Percentiles rank a stretch among this genome's conserved stretches.
Evolutionary conservation across 1,140 invertebrate species (phyloP).

Genomic region (Eueides isabella): DNA sequence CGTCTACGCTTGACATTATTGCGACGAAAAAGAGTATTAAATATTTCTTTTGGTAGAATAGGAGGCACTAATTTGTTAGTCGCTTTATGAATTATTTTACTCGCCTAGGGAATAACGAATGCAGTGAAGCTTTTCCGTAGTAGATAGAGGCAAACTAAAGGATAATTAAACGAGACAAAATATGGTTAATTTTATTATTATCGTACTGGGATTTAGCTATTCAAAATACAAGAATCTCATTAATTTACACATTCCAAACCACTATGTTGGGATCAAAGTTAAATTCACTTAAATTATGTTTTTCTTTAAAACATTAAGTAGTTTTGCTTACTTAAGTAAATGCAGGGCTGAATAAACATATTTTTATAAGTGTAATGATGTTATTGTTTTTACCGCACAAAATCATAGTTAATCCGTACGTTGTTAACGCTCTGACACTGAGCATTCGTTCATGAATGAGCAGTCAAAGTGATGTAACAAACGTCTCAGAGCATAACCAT

Average conservation of each 20-base stretch:
- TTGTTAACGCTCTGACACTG: conserved; percentile 32
- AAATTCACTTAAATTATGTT: too few species aligned
- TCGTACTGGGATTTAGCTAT: not conserved
- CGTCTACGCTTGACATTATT: conserved; percentile 70
- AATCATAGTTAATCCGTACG: conserved; percentile 20
- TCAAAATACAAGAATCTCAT: too few species aligned
- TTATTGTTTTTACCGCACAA: conserved; percentile 18
- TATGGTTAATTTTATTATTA: not conserved
- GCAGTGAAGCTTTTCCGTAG: not conserved
- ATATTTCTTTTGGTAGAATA: conserved; percentile 40
- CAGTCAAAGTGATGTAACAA: conserved; percentile 49
- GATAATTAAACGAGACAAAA: not conserved
- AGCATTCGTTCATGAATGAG: conserved; percentile 47
- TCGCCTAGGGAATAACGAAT: conserved; percentile 20
- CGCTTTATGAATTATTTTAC: conserved; percentile 50
- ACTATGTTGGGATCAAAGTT: too few species aligned
- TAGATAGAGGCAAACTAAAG: not conserved
- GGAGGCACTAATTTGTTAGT: conserved; percentile 42
- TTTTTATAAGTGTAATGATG: not conserved
- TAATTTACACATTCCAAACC: too few species aligned
- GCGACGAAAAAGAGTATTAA: conserved; percentile 55
- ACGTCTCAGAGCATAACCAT: conserved; percentile 42
- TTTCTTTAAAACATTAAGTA: too few species aligned
- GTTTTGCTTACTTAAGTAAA: too few species aligned
- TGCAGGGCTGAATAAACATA: too few species aligned